A percentile compares a stretch with the other conserved stretches of the same genome.
These are phyloP conservation scores for Physella acuta DNA, from an alignment of 1,140 invertebrate species.

Conservation along the genomic window DNA sequence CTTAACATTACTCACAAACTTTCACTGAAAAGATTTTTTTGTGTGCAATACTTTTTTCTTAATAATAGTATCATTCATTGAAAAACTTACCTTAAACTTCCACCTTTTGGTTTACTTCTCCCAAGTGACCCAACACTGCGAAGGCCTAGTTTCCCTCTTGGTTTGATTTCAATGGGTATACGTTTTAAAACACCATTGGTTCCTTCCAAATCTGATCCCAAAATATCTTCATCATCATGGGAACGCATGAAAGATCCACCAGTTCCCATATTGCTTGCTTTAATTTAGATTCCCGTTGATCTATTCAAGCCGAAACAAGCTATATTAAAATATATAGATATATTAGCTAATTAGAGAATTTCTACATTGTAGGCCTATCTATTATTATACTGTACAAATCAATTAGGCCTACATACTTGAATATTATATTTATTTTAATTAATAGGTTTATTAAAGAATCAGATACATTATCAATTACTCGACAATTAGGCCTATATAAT, in stretches of 20 bases:
- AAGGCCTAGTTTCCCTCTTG: constrained; percentile 50
- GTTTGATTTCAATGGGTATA: constrained; percentile 60
- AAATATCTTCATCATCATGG: constrained; percentile 56
- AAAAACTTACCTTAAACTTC: constrained; percentile 42
- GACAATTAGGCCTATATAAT: too few species aligned
- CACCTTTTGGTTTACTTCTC: constrained; percentile 50
- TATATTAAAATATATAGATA: neutral
- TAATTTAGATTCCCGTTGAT: neutral
- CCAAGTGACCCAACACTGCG: constrained; percentile 46
- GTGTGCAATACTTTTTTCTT: too few species aligned
- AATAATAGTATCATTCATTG: too few species aligned
- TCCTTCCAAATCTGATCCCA: constrained; percentile 51
- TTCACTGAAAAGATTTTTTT: too few species aligned
- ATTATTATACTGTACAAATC: too few species aligned
- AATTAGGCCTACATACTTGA: too few species aligned
- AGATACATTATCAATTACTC: too few species aligned
- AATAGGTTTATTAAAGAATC: too few species aligned
- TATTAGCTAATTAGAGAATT: too few species aligned
- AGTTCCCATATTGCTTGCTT: constrained; percentile 46
- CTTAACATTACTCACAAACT: too few species aligned
- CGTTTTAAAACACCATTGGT: constrained; percentile 55
- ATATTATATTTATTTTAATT: too few species aligned
- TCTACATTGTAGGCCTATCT: too few species aligned
- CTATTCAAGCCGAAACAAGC: neutral
- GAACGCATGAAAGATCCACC: constrained; percentile 50